phyloP scores from a whole-genome alignment of 1,140 invertebrate species.

The Mizuhopecten yessoensis region DNA sequence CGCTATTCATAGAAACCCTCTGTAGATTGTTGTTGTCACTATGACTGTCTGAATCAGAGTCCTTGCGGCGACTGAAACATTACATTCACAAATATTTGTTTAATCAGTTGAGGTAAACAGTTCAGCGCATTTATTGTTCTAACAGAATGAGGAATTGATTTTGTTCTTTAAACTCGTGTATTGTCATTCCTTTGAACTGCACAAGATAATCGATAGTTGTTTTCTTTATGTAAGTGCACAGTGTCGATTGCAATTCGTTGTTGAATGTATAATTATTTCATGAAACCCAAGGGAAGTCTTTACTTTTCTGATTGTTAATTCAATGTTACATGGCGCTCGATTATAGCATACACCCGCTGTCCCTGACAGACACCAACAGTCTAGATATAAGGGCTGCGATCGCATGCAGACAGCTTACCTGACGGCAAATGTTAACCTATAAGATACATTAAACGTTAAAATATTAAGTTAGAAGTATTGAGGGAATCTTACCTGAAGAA shows the following conservation, averaged over 20 bases:
- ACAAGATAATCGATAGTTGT: not conserved
- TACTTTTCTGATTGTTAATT: slow-evolving; percentile 33
- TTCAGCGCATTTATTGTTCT: not conserved
- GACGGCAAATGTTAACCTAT: not conserved
- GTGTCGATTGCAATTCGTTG: slow-evolving; percentile 25
- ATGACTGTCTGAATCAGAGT: not conserved
- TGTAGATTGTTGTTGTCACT: not conserved
- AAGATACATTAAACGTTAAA: slow-evolving; percentile 36
- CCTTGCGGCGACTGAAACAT: not conserved
- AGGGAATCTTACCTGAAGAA: not conserved
- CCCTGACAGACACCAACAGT: not conserved
- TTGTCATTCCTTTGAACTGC: not conserved
- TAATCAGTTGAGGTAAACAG: not conserved
- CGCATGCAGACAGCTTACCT: not conserved
- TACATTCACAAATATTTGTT: not conserved
- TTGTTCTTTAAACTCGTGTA: not conserved
- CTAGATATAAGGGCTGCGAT: not conserved
- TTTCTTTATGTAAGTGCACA: not conserved
- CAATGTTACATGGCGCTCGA: not conserved
- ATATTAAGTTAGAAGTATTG: not conserved
- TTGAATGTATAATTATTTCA: not conserved
- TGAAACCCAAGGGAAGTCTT: slow-evolving; percentile 37
- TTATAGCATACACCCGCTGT: not conserved
- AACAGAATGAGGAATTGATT: not conserved
- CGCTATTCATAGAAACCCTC: slow-evolving; percentile 13